Evolutionary conservation across 2,797 vertebrate species (phyloP).

Genomic region (Takifugu rubripes): DNA sequence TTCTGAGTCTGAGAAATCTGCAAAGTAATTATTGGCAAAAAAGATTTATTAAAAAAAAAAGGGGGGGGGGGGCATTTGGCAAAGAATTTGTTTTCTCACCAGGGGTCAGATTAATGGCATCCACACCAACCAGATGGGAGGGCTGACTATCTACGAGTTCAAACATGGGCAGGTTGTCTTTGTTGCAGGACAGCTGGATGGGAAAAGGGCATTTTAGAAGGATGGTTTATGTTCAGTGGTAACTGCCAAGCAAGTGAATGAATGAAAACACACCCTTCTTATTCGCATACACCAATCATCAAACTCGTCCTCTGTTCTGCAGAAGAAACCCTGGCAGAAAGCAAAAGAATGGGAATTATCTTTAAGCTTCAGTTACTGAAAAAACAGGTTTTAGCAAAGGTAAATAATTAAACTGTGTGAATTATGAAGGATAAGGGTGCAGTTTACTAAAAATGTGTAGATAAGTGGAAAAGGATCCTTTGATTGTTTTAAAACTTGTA

Average conservation of each 20-base stretch:
- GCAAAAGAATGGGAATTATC: constrained; percentile 2
- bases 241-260: not conserved
- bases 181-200: constrained; percentile 83
- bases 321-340: constrained; percentile 90
- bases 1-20: constrained; percentile 93
- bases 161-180: constrained; percentile 92
- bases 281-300: constrained; percentile 94
- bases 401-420: too few species aligned
- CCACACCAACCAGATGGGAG: constrained; percentile 87
- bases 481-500: too few species aligned
- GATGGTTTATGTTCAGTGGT: not conserved
- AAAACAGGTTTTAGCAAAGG: too few species aligned
- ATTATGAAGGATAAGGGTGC: too few species aligned
- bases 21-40: not conserved
- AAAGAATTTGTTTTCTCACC: constrained; percentile 68
- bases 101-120: constrained; percentile 91
- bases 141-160: constrained; percentile 94
- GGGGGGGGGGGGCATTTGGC: not conserved
- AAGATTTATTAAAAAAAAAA: too few species aligned
- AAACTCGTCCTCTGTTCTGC: constrained; percentile 93
- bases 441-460: too few species aligned
- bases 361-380: too few species aligned
- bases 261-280: constrained; percentile 80
- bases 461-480: too few species aligned
- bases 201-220: constrained; percentile 16